Evolutionary conservation across 2,888 invertebrate species (phyloP).

Genomic region (Ctenicera cuprea): DNA sequence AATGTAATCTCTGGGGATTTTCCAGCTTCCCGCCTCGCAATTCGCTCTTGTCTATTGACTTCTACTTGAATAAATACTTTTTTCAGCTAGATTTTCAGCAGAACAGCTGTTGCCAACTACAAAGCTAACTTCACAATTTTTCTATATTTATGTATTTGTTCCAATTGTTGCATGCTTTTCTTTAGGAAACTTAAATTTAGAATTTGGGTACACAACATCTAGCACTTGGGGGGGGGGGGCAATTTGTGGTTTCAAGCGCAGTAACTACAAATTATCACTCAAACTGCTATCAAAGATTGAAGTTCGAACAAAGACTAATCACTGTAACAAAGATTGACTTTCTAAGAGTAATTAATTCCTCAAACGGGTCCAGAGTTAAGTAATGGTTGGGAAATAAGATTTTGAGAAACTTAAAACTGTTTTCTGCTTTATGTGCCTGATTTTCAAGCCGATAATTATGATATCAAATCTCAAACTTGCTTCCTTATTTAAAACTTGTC

Average conservation of each 20-base stretch:
- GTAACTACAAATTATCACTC: conserved; percentile 3
- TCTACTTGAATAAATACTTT: conserved; percentile 39
- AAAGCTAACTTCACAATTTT: no score
- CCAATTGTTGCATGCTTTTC: no score
- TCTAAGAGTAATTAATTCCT: conserved; percentile 6
- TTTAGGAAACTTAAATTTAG: no score
- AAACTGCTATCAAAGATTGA: conserved; percentile 8
- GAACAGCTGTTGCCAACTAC: not conserved
- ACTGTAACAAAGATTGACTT: conserved; percentile 14
- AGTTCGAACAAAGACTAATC: conserved; percentile 3
- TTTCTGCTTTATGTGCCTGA: not conserved
- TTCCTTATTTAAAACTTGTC: no score
- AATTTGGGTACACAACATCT: not conserved
- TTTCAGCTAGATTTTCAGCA: conserved; percentile 12
- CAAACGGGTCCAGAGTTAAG: not conserved
- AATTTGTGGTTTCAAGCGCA: not conserved
- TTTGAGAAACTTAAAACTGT: not conserved
- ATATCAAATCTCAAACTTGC: no score
- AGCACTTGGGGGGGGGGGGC: not conserved
- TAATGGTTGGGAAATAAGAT: not conserved
- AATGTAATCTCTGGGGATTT: conserved; percentile 40
- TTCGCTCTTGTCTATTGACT: conserved; percentile 40
- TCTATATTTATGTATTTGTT: no score
- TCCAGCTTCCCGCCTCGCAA: conserved; percentile 37
- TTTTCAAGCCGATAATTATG: no score